phyloP scores from a whole-genome alignment of 1,140 invertebrate species.

The Drosophila virilis region DNA sequence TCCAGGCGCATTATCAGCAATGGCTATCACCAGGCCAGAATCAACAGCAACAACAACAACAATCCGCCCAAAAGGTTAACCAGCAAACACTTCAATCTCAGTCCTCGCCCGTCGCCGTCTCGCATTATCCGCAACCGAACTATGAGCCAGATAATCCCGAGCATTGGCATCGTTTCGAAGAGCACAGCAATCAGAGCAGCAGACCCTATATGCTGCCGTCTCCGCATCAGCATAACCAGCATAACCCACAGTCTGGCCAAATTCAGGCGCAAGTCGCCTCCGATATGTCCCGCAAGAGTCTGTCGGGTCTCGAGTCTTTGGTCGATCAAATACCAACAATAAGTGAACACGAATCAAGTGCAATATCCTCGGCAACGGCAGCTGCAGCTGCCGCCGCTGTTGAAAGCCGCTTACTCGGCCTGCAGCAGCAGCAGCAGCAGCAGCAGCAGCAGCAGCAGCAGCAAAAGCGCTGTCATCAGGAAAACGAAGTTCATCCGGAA shows the following conservation, averaged over 20 bases:
- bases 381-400: slow-evolving; percentile 67
- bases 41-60: slow-evolving; percentile 36
- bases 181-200: slow-evolving; percentile 33
- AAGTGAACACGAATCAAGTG: slow-evolving; percentile 86
- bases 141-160: slow-evolving; percentile 43
- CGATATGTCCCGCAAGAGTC: slow-evolving; percentile 93
- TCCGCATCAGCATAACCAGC: slow-evolving; percentile 38
- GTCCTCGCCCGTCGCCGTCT: background rate
- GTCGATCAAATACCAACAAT: slow-evolving; percentile 96
- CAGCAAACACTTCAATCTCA: slow-evolving; percentile 11
- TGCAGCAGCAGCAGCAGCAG: slow-evolving; percentile 61
- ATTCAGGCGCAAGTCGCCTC: slow-evolving; percentile 84
- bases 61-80: slow-evolving; percentile 47
- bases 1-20: slow-evolving; percentile 61
- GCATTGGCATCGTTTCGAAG: slow-evolving; percentile 58
- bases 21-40: slow-evolving; percentile 54
- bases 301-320: slow-evolving; percentile 94
- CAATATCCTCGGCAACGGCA: slow-evolving; percentile 43
- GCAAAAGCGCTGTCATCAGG: slow-evolving; percentile 45
- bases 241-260: slow-evolving; percentile 37
- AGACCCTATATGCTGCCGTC: slow-evolving; percentile 51
- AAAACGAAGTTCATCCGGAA: slow-evolving; percentile 22
- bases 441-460: slow-evolving; percentile 60
- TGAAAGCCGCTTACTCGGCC: slow-evolving; percentile 58
- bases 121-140: slow-evolving; percentile 42